Conservation (phyloP, 92 coral and sea anemone genomes). For the Isaurus tuberculatus region DNA sequence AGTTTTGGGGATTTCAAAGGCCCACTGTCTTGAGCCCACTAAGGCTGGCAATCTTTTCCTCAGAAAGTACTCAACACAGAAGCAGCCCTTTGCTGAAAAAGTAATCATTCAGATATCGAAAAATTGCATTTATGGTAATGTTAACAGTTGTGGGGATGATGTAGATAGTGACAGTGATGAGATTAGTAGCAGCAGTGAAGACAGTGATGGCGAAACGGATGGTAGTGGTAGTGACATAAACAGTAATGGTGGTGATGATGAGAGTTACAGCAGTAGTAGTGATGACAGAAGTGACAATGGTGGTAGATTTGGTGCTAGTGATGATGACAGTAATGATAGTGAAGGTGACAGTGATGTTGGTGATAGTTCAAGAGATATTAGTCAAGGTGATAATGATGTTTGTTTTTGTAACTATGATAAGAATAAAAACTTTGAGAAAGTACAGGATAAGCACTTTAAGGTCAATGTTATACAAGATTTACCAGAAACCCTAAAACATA, state of each 20-base stretch:
- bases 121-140: not conserved
- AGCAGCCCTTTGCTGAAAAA: not conserved
- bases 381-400: not conserved
- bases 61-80: not conserved
- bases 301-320: no score
- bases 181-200: not conserved
- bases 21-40: conserved; percentile 21
- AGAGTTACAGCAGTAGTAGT: no score
- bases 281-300: no score
- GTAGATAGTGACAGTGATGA: not conserved
- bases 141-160: not conserved
- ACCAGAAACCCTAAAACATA: no score
- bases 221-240: not conserved
- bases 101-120: not conserved
- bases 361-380: not conserved
- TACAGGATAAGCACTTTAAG: no score
- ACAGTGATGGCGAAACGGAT: not conserved
- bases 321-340: not conserved
- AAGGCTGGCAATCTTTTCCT: not conserved
- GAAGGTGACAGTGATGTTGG: not conserved
- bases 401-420: no score
- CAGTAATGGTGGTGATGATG: not conserved
- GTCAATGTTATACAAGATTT: no score
- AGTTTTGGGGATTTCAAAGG: conserved; percentile 4
- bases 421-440: no score